Evolutionary conservation across 2,113 vertebrate species (phyloP), one percentile per base, ranked within the genome.

Genomic region (Marmota monax): DNA sequence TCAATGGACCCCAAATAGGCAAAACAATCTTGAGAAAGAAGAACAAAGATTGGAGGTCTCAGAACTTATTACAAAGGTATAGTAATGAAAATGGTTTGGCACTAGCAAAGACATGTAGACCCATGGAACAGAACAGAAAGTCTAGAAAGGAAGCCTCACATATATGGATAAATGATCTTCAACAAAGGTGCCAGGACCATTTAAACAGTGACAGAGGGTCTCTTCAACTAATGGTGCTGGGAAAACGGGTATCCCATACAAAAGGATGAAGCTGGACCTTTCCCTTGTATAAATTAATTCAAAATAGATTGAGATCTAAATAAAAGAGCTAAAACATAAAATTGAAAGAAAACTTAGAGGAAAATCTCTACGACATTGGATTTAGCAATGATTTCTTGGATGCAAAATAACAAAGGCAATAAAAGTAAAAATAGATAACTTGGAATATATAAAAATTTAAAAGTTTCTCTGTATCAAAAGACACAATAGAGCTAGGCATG

Each of bases 341-440:
- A 67, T 51, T 79, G 79, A 17, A 48, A 87, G 27, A 96, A 92
- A 76, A 87, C 27, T 27, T 29, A 56, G 63, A 34, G 39, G 23
- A 14, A 61, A 53, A 63, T 17, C 34, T 74, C 86, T 51, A 67
- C 61, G 39, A 70, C 61, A 61, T 3, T 82, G 58, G 17, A 83
- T 61, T 87, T 76, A 34, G 58, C 42, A 32, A n/a, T 72, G 22
- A 77, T 76, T 85, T 84, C 37, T 91, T 76, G 53, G 39, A 90
- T 32, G 51, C 67, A 11, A 69, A 77, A 63, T 48, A 83, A 42
- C 27, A 79, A 3, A 87, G 61, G 27, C 45, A 79, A 73, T 23
- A 83, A 58, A 92, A 72, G 51, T 91, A 56, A 84, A 88, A 92
- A 73, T 17, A 77, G 34, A 4, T 58, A 88, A 96, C 76, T 2